Base-by-base conservation (phyloP, 2,113 vertebrate genomes). In the Sinocyclocheilus anophthalmus region DNA sequence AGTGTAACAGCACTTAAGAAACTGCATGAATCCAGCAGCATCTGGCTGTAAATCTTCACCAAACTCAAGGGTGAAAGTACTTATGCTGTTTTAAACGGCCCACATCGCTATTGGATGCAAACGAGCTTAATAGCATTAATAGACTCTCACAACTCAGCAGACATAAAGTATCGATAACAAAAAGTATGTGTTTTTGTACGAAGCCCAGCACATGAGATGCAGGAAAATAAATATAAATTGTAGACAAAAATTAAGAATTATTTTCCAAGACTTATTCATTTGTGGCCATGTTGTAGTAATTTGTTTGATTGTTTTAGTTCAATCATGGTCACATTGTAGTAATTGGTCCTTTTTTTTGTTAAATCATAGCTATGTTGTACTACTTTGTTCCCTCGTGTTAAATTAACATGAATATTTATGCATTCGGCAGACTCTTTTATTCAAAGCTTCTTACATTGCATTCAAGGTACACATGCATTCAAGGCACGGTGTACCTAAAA, bases 1-100 rank as follows among this genome's bases (percentile, higher is more conserved):
- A 53, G 42, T 82, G 42, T 57, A 85, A 48, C 5, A 55, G 24
- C 0, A 72, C 18, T 67, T 37, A 33, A 78, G 65, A 81, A 85
- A 70, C 45, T 48, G 42, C 79, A 55, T 26, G 42, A 20, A 67
- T 63, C 8, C 30, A 76, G 39, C 63, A 82, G 70, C 80, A 76
- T 24, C 83, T 77, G 42, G 42, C 30, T 82, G 24, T 72, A 72
- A 72, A 83, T 83, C 67, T 83, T 82, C 13, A 22, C 16, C 3
- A 2, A 81, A 65, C 57, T 81, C 57, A 0, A 16, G 33, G 59
- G n/a, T 67, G 50, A 48, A 53, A 42, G 18, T 53, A 33, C 13
- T 30, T 82, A 20, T 50, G 61, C 24, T 42, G n/a, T 50, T 50
- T 20, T 33, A 57, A 75, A 57, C 0, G 9, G 4, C 76, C 16